A percentile compares a stretch with the other conserved stretches of the same genome.
phyloP scores from a whole-genome alignment of 2,113 vertebrate genomes.

The Australoheros scitulus region DNA sequence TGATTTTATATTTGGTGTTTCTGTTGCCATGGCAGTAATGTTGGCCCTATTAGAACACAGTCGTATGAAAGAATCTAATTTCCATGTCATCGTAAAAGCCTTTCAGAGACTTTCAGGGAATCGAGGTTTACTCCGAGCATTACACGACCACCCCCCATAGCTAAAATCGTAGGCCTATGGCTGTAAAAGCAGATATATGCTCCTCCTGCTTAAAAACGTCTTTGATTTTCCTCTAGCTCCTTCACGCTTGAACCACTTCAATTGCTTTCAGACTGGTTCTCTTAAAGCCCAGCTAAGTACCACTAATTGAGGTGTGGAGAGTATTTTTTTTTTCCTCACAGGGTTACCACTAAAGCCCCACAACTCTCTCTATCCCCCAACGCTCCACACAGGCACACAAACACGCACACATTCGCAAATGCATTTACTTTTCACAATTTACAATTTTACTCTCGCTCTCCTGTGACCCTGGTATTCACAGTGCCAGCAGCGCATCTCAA shows the following conservation, averaged over 20 bases:
- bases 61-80: constrained; percentile 49
- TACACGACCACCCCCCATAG: constrained; percentile 11
- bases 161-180: constrained; percentile 26
- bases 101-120: constrained; percentile 35
- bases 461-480: constrained; percentile 3
- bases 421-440: constrained; percentile 7
- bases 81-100: constrained; percentile 61
- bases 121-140: constrained; percentile 33
- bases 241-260: constrained; percentile 60
- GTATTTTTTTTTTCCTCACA: constrained; percentile 34
- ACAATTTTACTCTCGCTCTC: constrained; percentile 20
- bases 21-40: constrained; percentile 76
- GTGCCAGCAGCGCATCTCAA: constrained; percentile 46
- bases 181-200: constrained; percentile 43
- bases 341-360: constrained; percentile 31
- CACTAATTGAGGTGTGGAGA: constrained; percentile 70
- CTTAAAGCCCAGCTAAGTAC: constrained; percentile 50
- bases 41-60: constrained; percentile 65
- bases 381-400: background rate
- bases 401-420: constrained; percentile 12
- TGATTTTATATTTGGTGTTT: constrained; percentile 55
- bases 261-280: constrained; percentile 59
- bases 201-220: constrained; percentile 44
- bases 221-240: constrained; percentile 64
- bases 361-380: background rate